phyloP scores from a whole-genome alignment of 2,888 invertebrate genomes.

The Latrodectus hesperus region DNA sequence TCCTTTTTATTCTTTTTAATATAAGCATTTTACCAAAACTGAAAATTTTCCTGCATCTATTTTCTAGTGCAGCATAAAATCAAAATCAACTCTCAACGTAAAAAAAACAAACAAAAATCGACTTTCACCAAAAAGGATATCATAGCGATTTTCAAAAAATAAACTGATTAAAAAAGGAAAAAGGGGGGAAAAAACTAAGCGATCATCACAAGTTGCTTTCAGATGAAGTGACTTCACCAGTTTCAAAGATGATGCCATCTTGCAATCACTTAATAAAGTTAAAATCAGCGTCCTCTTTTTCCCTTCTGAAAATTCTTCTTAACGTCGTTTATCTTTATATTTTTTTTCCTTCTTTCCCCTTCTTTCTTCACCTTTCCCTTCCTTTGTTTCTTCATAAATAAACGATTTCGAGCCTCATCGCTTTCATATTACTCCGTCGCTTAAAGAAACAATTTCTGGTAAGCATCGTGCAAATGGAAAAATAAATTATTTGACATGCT shows the following conservation, averaged over 20 bases:
- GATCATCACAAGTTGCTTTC: conserved; percentile 11
- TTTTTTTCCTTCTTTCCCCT: neutral
- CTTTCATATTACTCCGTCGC: conserved; percentile 63
- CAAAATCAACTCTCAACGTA: neutral
- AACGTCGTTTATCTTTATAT: conserved; percentile 1
- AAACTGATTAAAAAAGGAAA: conserved; percentile 8
- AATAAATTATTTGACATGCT: conserved; percentile 68
- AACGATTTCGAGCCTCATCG: conserved; percentile 68
- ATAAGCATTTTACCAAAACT: no score
- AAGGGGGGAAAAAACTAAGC: neutral
- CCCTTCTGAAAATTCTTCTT: conserved; percentile 32
- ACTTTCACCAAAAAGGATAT: neutral
- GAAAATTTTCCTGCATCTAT: no score
- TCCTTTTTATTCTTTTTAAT: no score
- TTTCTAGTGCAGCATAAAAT: no score
- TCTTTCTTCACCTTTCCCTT: conserved; percentile 4
- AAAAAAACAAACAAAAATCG: neutral
- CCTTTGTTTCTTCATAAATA: conserved; percentile 67
- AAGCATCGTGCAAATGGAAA: conserved; percentile 62
- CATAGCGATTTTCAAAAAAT: neutral
- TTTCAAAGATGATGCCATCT: conserved; percentile 38
- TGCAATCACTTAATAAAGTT: conserved; percentile 64
- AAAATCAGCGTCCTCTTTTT: conserved; percentile 49
- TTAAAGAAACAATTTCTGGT: conserved; percentile 67
- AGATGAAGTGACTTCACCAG: neutral